A percentile compares a stretch with the other conserved stretches of the same genome.
Evolutionary conservation across 30 jellyfish, hydroid and myxozoan genomes (phyloP).

Genomic region (Clytia hemisphaerica): DNA sequence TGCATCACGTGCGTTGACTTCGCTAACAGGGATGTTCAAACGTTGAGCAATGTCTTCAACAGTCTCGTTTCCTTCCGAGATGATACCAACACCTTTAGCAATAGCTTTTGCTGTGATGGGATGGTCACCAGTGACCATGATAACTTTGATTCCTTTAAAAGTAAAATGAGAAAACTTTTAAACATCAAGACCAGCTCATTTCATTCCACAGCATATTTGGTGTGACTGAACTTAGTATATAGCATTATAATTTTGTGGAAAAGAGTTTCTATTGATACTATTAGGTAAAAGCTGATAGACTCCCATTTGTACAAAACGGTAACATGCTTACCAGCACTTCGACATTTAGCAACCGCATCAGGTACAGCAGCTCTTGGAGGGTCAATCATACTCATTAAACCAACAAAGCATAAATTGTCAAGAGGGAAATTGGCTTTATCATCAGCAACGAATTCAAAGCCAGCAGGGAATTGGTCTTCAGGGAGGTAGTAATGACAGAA

Average conservation of each 20-base stretch:
- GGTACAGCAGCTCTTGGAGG: slow-evolving; percentile 99
- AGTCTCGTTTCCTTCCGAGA: slow-evolving; percentile 91
- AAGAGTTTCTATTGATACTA: too few species aligned
- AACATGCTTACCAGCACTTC: slow-evolving; percentile 98
- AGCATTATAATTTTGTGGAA: too few species aligned
- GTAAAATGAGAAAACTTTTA: too few species aligned
- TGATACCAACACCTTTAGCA: slow-evolving; percentile 99
- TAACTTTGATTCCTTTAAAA: slow-evolving; percentile 63
- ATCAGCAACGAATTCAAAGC: slow-evolving; percentile 73
- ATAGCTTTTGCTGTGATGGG: slow-evolving; percentile 99
- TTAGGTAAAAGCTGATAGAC: too few species aligned
- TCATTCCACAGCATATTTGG: not conserved
- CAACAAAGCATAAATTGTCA: slow-evolving; percentile 92
- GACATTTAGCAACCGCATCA: slow-evolving; percentile 96
- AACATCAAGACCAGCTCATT: not conserved
- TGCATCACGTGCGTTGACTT: slow-evolving; percentile 86
- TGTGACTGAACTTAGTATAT: too few species aligned
- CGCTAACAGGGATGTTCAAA: slow-evolving; percentile 76
- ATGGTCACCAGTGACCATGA: slow-evolving; percentile 99
- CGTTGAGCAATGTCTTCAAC: slow-evolving; percentile 95
- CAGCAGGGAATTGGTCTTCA: slow-evolving; percentile 79
- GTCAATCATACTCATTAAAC: slow-evolving; percentile 98
- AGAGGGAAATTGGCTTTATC: slow-evolving; percentile 80
- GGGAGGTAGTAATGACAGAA: slow-evolving; percentile 91
- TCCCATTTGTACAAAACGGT: too few species aligned